A percentile compares a stretch with the other conserved stretches of the same genome.
These are phyloP conservation scores for Ceriagrion tenellum DNA, from an alignment of 2,888 invertebrate species.

Conservation along the genomic window DNA sequence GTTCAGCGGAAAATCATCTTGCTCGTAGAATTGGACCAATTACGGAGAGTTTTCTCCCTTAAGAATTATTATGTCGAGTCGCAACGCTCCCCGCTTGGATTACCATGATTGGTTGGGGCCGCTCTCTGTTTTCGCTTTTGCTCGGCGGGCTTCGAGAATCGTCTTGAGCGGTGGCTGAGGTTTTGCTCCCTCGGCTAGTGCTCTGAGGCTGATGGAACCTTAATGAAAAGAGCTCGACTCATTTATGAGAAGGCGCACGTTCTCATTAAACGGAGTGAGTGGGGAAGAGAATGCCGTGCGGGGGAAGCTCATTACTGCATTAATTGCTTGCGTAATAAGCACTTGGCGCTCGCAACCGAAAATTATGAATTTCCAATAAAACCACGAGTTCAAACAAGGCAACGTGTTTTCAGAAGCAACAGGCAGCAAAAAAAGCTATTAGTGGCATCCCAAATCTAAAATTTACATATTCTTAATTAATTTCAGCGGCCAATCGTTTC, in stretches of 20 bases:
- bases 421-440: too few species aligned
- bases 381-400: too few species aligned
- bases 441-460: too few species aligned
- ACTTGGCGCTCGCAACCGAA: neutral
- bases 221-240: neutral
- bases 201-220: neutral
- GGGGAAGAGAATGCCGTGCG: neutral
- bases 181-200: neutral
- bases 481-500: too few species aligned
- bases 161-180: neutral
- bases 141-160: too few species aligned
- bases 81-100: neutral
- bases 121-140: neutral
- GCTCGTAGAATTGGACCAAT: neutral
- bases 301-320: neutral
- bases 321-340: neutral
- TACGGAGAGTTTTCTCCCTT: neutral
- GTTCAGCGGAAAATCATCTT: neutral
- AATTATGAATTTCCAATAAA: neutral
- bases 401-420: too few species aligned
- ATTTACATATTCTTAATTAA: too few species aligned
- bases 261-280: neutral
- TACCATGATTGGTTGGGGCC: neutral
- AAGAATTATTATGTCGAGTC: conserved; percentile 1
- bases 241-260: neutral